These are phyloP conservation scores for Lysandra bellargus DNA, from an alignment of 2,888 invertebrate genomes.

Conservation along the genomic window DNA sequence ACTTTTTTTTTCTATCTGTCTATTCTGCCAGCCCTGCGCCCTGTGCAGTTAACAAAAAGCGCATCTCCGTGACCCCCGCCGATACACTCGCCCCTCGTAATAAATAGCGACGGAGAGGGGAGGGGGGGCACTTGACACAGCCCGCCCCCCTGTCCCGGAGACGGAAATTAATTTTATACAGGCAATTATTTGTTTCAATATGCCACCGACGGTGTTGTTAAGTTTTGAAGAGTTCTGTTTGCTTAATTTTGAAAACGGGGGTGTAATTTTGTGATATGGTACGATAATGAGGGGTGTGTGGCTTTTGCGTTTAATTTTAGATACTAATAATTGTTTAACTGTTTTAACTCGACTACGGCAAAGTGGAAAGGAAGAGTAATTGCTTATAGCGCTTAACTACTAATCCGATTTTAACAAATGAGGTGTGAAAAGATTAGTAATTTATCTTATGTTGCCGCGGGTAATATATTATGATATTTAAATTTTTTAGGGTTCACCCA, in stretches of 20 bases:
- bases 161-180: constrained; percentile 23
- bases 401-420: too few relatives aligned
- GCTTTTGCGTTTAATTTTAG: background rate
- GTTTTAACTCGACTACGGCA: too few relatives aligned
- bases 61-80: constrained; percentile 65
- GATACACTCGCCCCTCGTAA: constrained; percentile 16
- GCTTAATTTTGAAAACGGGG: background rate
- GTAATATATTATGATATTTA: too few relatives aligned
- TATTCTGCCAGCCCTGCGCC: constrained; percentile 51
- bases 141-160: background rate
- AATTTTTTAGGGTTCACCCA: too few relatives aligned
- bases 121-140: background rate
- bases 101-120: background rate
- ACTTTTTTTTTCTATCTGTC: too few relatives aligned
- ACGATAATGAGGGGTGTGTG: background rate
- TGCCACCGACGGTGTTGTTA: background rate
- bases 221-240: background rate
- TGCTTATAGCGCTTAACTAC: too few relatives aligned
- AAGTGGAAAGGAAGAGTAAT: too few relatives aligned
- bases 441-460: too few relatives aligned
- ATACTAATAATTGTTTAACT: too few relatives aligned
- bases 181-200: constrained; percentile 21
- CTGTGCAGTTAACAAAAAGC: constrained; percentile 56
- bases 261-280: background rate
- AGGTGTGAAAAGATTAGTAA: too few relatives aligned